Base-by-base conservation (phyloP, 2,113 vertebrate species). In the Accipiter cooperii region DNA sequence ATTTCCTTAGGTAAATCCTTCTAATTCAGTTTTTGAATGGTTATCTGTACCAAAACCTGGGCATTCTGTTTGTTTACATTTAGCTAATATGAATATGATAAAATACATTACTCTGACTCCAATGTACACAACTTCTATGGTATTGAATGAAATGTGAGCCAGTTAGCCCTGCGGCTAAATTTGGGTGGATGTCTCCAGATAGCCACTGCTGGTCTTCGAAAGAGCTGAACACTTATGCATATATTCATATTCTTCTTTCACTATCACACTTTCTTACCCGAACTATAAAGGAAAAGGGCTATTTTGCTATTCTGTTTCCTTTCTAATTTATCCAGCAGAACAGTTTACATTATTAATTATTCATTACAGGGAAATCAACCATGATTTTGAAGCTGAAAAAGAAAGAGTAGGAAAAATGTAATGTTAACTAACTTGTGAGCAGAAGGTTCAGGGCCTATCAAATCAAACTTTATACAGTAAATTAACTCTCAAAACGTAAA, bases 321-420 rank as follows among this genome's bases (percentile, higher is more conserved):
- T 85, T 95, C 17, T 61, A 92, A 93, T 91, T 96, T 66, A 95
- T 76, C 19, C 47, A 69, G 47, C 38, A 83, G 65, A 95, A 49
- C 44, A 78, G 71, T 97, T 97, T 97, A 83, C 69, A 96, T 91
- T 95, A 89, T 96, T 97, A 97, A 97, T 96, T 97, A 97, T 97
- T 97, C 83, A 97, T 96, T 95, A 77, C 40, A 90, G 46, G 86
- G 79, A 96, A 98, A 91, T 94, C 89, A 89, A 91, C 51, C 77
- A 73, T 83, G 60, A 92, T 91, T 93, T 60, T 89, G 46, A 94
- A 94, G 28, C 60, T 91, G 60, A 82, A 89, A 95, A 97, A 76
- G 40, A 88, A 93, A 90, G 36, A 90, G 58, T 66, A 79, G 58
- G 34, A 73, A 96, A 96, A 95, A 63, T 64, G 21, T 73, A 61